Conservation (phyloP, 2,888 invertebrate genomes). For the Drosophila fulvimacula region DNA sequence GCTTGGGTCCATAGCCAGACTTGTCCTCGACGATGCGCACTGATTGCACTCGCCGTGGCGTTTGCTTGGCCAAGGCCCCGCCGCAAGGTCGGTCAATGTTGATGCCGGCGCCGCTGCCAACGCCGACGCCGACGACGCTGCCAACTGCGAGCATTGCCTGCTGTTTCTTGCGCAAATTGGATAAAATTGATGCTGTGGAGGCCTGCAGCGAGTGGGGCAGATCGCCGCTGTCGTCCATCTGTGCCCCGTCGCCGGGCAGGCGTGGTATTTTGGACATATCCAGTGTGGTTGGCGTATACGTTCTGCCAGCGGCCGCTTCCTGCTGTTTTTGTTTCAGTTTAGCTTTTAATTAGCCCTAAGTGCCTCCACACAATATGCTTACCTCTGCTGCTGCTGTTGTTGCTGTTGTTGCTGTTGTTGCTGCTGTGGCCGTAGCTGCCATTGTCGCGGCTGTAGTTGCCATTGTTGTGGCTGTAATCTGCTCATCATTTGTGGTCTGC, state of each 20-base stretch:
- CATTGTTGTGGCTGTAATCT: constrained; percentile 51
- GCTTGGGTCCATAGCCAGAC: constrained; percentile 74
- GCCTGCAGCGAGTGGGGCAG: constrained; percentile 65
- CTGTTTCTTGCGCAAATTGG: constrained; percentile 76
- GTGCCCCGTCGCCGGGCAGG: constrained; percentile 83
- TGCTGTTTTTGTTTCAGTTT: constrained; percentile 66
- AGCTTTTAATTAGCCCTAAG: constrained; percentile 74
- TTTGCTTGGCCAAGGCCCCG: constrained; percentile 51
- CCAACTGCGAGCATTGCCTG: constrained; percentile 55
- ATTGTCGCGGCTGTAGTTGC: constrained; percentile 11
- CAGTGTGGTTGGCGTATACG: constrained; percentile 34
- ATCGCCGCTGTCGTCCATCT: constrained; percentile 76
- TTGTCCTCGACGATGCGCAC: constrained; percentile 83
- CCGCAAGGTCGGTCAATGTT: constrained; percentile 3
- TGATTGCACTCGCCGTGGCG: constrained; percentile 82
- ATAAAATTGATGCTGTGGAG: constrained; percentile 68
- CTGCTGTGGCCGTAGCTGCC: constrained; percentile 14
- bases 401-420: constrained; percentile 7
- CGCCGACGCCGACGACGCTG: not conserved
- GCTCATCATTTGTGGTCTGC: constrained; percentile 70
- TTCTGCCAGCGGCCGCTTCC: constrained; percentile 41
- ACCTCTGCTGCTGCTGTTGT: constrained; percentile 66
- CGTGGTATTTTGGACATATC: constrained; percentile 84
- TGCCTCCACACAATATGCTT: constrained; percentile 63
- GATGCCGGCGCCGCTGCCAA: constrained; percentile 13